These are phyloP conservation scores for Pantherophis alleghaniensis DNA, from an alignment of 2,797 vertebrate species.

Conservation along the genomic window DNA sequence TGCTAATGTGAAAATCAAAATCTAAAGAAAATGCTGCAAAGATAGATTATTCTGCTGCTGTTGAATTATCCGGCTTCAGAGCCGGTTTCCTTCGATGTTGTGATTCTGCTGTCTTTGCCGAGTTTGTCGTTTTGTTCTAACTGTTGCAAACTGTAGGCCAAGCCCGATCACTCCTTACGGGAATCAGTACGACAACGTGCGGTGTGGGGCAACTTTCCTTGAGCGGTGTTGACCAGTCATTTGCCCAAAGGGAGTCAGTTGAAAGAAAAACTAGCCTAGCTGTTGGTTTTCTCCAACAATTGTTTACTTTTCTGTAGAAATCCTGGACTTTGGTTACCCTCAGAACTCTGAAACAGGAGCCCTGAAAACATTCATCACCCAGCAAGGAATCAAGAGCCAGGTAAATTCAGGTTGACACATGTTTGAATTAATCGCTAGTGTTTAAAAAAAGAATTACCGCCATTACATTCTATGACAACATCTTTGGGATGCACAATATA, in stretches of 20 bases:
- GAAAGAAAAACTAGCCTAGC: neutral
- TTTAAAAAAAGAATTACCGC: neutral
- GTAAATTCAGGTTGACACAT: constrained; percentile 67
- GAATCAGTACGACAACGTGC: neutral
- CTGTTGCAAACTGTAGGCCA: constrained; percentile 8
- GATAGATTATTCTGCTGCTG: constrained; percentile 42
- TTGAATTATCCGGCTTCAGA: constrained; percentile 5
- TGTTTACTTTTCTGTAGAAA: constrained; percentile 79
- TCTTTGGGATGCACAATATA: neutral
- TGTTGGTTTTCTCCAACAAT: constrained; percentile 35
- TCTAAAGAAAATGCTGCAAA: constrained; percentile 74
- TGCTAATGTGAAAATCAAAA: constrained; percentile 75
- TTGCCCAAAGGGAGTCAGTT: constrained; percentile 1
- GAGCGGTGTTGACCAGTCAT: neutral
- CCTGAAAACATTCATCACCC: constrained; percentile 98
- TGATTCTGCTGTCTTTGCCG: neutral
- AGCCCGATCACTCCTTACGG: neutral
- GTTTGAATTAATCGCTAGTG: neutral
- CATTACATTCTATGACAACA: neutral
- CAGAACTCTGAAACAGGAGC: constrained; percentile 99
- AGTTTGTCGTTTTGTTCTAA: neutral
- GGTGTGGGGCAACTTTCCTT: neutral
- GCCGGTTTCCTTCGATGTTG: constrained; percentile 13
- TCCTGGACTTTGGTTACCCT: constrained; percentile 98
- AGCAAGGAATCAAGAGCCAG: constrained; percentile 99